phyloP scores from a whole-genome alignment of 64 coral and sea anemone species.

The Montipora efflorescens region DNA sequence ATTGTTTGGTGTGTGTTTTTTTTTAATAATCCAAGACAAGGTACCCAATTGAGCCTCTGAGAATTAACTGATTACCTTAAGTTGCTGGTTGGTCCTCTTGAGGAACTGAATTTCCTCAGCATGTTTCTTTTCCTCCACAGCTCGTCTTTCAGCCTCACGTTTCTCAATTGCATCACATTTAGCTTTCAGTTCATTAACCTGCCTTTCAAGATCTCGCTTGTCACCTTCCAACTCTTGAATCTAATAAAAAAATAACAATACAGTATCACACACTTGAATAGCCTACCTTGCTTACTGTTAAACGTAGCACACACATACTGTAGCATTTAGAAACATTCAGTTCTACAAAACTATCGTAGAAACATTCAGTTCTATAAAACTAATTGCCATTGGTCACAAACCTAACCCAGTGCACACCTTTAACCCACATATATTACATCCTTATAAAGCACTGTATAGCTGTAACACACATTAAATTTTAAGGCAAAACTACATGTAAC shows the following conservation, averaged over 20 bases:
- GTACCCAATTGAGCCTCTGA: not conserved
- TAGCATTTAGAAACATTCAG: not conserved
- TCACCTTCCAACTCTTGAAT: slow-evolving; percentile 96
- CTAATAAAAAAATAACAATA: slow-evolving; percentile 27
- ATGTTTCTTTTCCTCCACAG: slow-evolving; percentile 98
- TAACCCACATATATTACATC: too few relatives aligned
- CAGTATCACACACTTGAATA: not conserved
- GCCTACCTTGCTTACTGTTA: not conserved
- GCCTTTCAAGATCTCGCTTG: slow-evolving; percentile 93
- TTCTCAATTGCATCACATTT: slow-evolving; percentile 99
- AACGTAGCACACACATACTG: not conserved
- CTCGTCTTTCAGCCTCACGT: slow-evolving; percentile 91
- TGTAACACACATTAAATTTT: not conserved
- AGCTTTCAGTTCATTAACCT: slow-evolving; percentile 97
- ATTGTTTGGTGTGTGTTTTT: too few relatives aligned
- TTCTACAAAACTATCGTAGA: too few relatives aligned
- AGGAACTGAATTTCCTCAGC: slow-evolving; percentile 98
- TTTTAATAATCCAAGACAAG: too few relatives aligned
- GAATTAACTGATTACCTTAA: slow-evolving; percentile 10
- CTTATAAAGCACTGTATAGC: not conserved
- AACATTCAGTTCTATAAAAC: too few relatives aligned
- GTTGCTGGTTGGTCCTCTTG: slow-evolving; percentile 96
- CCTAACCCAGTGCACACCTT: too few relatives aligned
- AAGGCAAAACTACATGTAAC: not conserved
- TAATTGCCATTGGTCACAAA: too few relatives aligned